phyloP scores from a whole-genome alignment of 2,797 vertebrate genomes.

The Sibirionetta formosa region DNA sequence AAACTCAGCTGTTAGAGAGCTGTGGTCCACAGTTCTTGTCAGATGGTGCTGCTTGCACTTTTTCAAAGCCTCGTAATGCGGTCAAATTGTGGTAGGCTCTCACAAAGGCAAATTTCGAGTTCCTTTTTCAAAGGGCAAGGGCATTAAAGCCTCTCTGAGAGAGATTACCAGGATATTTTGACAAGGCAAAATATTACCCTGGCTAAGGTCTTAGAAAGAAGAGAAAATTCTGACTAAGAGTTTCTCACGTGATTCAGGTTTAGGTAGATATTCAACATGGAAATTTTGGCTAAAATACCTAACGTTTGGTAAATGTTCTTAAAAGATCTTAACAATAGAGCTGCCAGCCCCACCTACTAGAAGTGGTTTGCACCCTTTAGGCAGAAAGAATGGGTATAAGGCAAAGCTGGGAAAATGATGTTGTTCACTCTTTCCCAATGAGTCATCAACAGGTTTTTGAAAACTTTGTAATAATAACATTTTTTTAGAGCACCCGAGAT shows the following conservation, averaged over 20 bases:
- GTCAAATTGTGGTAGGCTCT: not conserved
- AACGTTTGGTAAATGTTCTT: not conserved
- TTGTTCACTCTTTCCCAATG: slow-evolving; percentile 18
- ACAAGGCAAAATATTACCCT: not conserved
- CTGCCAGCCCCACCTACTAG: slow-evolving; percentile 25
- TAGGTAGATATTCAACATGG: not conserved
- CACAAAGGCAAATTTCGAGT: not conserved
- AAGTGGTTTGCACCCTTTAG: slow-evolving; percentile 3
- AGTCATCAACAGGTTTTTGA: slow-evolving; percentile 37
- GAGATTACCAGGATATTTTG: not conserved
- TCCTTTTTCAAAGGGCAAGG: slow-evolving; percentile 9
- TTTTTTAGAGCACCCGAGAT: not conserved
- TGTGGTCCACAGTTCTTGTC: not conserved
- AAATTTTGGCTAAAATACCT: slow-evolving; percentile 17
- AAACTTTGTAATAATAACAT: slow-evolving; percentile 12
- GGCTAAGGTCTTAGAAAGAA: not conserved
- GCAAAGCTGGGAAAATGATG: not conserved
- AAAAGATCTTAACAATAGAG: not conserved
- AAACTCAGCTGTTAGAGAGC: not conserved
- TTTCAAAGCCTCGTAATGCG: not conserved
- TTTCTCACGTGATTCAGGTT: not conserved
- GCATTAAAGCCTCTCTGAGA: not conserved
- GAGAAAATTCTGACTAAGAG: not conserved
- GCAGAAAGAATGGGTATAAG: not conserved
- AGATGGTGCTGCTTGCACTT: not conserved